Base-by-base conservation (phyloP, 2,888 invertebrate genomes). In the Campaea margaritaria region DNA sequence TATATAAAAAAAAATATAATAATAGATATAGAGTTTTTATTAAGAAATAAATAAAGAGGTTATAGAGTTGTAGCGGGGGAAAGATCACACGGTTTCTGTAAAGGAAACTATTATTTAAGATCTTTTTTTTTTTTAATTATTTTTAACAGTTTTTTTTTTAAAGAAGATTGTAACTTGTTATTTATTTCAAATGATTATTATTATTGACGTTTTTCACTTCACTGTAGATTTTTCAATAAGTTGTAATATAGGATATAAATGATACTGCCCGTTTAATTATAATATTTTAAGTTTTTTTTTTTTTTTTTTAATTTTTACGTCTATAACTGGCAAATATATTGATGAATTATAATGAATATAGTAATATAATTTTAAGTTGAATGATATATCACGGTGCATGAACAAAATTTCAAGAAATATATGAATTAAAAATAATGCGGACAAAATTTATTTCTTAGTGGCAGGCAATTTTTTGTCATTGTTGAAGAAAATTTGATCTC, bases 131-230 rank as follows among this genome's bases (percentile, higher is more conserved):
- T 56, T 83, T 87, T 87, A 86, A 86, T 89, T 88, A 89, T 86
- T 90, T 82, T 90, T 89, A 91, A 89, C 90, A 89, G 83, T 88
- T 21, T 89, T 91, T 86, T n/a, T 87, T 87, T 83, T 76, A 76
- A 84, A 87, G 79, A 84, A 76, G 80, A 83, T 76, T 88, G 87
- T 89, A 90, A 89, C 85, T 90, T 91, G 92, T 92, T 92, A 92
- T 92, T 92, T 92, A 92, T 92, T 92, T 91, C 87, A 92, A 91
- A 91, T 90, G 91, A 91, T 90, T 91, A 91, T 91, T 55, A 90
- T 87, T 89, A 89, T 87, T 84, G 83, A 87, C 85, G 90, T 91
- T 90, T 86, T 86, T 86, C 79, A 75, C 78, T 88, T 86, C 84
- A 81, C 74, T 82, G 86, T 90, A 90, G 89, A 81, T 81, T 61